phyloP scores from a whole-genome alignment of 2,797 vertebrate species.

The Rallus crepitans region DNA sequence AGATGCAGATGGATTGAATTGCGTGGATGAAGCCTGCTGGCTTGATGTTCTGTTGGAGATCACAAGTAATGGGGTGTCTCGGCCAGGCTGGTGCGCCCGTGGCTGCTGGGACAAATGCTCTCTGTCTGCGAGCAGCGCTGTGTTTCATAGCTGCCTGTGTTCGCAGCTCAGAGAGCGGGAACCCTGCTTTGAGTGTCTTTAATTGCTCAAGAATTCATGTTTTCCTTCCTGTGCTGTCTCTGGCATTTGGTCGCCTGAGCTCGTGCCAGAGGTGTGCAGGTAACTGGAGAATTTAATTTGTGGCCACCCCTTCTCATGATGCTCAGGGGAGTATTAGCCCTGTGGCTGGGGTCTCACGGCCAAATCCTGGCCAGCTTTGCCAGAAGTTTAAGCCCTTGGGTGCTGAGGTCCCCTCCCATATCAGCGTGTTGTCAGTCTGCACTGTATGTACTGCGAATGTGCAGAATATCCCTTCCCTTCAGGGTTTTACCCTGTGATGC shows the following conservation, averaged over 20 bases:
- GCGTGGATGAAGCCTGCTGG: neutral
- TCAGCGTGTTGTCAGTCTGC: accelerated
- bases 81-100: accelerated
- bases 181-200: neutral
- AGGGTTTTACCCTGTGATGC: neutral
- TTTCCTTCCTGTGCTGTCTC: neutral
- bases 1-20: accelerated
- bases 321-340: neutral
- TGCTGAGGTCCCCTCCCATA: neutral
- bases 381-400: neutral
- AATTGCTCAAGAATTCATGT: neutral
- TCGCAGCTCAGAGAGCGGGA: neutral
- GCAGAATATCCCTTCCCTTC: neutral
- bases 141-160: neutral
- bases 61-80: accelerated
- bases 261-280: neutral
- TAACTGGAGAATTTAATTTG: neutral
- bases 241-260: neutral
- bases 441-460: neutral
- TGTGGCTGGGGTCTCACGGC: neutral
- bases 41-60: accelerated
- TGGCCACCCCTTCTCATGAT: neutral
- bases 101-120: neutral
- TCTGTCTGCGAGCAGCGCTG: accelerated
- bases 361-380: neutral